Evolutionary conservation across 2,888 invertebrate genomes (phyloP), one percentile per base, ranked within the genome.

Genomic region (Periphyllus acericola): DNA sequence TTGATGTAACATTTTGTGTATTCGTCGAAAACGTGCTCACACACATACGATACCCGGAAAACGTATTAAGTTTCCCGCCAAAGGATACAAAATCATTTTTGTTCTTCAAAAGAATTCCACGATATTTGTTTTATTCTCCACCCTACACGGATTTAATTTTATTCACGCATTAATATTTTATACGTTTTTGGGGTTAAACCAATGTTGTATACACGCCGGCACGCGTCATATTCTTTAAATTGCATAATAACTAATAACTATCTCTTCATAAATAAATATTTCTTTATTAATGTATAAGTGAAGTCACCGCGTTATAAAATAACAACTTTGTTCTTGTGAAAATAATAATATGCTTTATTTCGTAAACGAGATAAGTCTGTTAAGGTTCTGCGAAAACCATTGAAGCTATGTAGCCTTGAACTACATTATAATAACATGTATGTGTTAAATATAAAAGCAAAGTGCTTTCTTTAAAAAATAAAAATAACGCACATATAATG

Each of bases 311-410:
- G 29, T 68, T 68, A 11, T 8, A 36, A 75, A 40, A 40, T n/a
- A 40, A 11, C 34, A 75, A 40, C 74, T 75, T 40, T 40, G 25
- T 40, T 25, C 14, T 75, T n/a, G 29, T 29, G 76, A 52, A 52
- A 46, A 74, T 74, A 76, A 46, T 17, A 76, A 46, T n/a, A 17
- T 46, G n/a, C 29, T 76, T 76, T n/a, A 68, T 68, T 76, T 29
- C 19, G 40, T 14, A 17, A 40, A 46, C 46, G 75, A 75, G 17
- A 75, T 40, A 40, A 80, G 36, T 60, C 36, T 60, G 60, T 66
- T 36, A n/a, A 36, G 36, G 36, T 36, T 36, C 34, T 36, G 60
- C 36, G 36, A 80, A 80, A 80, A n/a, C 6, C 60, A 36, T 66
- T 80, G 36, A 66, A 34, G 34, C 36, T 1, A 9, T 34, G 34